These are phyloP conservation scores for Diarsia dahlii DNA, from an alignment of 2,888 invertebrate species.

Conservation along the genomic window DNA sequence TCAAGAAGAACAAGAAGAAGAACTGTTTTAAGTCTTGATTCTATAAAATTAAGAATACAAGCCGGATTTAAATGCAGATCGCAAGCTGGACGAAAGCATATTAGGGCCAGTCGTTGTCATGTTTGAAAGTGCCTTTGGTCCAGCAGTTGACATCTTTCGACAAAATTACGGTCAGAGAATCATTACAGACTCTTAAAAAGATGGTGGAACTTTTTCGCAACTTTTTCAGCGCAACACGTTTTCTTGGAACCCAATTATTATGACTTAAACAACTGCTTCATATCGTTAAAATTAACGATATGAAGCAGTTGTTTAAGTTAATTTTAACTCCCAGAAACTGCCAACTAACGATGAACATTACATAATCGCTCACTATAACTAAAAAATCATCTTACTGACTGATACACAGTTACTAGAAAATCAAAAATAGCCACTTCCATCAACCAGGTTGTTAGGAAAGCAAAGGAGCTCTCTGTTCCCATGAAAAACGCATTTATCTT, in stretches of 20 bases:
- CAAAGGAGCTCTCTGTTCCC: conserved; percentile 32
- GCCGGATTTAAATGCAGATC: too few relatives aligned
- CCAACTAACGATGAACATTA: conserved; percentile 18
- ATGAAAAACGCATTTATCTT: conserved; percentile 58
- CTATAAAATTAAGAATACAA: too few relatives aligned
- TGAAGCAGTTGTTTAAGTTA: too few relatives aligned
- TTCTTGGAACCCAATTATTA: not conserved
- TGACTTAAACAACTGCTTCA: not conserved
- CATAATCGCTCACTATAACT: conserved; percentile 17
- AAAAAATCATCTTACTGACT: conserved; percentile 36
- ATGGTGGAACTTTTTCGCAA: too few relatives aligned
- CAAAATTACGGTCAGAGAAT: not conserved
- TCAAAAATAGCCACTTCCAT: conserved; percentile 54
- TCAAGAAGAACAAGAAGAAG: too few relatives aligned
- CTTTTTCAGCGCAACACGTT: not conserved
- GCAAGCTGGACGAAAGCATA: not conserved
- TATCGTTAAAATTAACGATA: too few relatives aligned
- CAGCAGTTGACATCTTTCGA: not conserved
- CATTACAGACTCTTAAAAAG: not conserved
- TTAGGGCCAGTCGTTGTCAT: too few relatives aligned
- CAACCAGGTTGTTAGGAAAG: conserved; percentile 46
- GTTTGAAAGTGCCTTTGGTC: not conserved
- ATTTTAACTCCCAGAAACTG: not conserved
- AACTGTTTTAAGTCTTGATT: not conserved
- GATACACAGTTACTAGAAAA: conserved; percentile 44